Evolutionary conservation across 2,888 invertebrate species (phyloP), one percentile per base, ranked within the genome.

Genomic region (Deroplatys truncata): DNA sequence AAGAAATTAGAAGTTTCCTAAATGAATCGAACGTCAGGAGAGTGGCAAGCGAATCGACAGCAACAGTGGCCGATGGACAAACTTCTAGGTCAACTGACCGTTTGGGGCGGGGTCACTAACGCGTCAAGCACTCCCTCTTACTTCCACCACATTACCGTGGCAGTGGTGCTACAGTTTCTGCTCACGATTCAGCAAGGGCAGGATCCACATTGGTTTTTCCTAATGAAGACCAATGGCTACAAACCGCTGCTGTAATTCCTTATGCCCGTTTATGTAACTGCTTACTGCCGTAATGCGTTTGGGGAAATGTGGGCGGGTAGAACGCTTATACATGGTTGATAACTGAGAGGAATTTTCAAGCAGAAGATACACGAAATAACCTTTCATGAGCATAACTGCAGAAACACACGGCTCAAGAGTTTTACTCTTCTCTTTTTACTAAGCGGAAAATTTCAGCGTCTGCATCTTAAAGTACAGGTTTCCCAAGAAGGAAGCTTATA

Each of bases 1-100:
- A 86, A 86, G 72, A 56, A 56, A 86, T 72, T 86, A 86, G 86
- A 86, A 86, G 56, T 86, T 72, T 43, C 25, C 28, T 86, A 28
- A 86, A 72, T 29, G 86, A 72, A 86, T 56, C 28, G 86, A 72
- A 86, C 72, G 28, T 56, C 31, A 13, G 29, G 56, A 72, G 56
- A 72, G 56, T 72, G 56, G 56, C 56, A 25, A 72, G 56, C 56
- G 56, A 72, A 43, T 72, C 20, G 56, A 72, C 43, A 43, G 56
- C 56, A 16, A 72, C 56, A 43, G 43, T 43, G 35, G 43, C 43
- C 43, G 43, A 43, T 43, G 43, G 56, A 72, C 56, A 72, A 72
- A 72, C 56, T 72, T 72, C 20, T 25, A 20, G 56, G 56, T 72
- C 56, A 72, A 72, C 20, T 20, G 25, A 72, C 16, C 25, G 20